Conservation (phyloP, 2,888 invertebrate genomes). For the Rhamnusium bicolor region DNA sequence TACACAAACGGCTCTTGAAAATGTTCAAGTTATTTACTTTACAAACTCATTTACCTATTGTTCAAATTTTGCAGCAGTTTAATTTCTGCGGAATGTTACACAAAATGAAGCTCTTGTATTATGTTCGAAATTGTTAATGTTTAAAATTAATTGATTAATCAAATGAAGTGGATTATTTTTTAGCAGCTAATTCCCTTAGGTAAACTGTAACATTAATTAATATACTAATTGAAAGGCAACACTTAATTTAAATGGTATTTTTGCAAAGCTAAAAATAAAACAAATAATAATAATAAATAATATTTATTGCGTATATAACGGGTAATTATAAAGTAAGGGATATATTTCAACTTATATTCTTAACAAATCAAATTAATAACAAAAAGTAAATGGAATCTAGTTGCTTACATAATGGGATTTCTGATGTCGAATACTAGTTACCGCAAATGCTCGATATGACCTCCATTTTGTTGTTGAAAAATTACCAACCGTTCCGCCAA, state of each 20-base stretch:
- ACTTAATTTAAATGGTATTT: neutral
- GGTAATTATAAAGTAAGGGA: too few relatives aligned
- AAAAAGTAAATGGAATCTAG: too few relatives aligned
- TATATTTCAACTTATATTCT: too few relatives aligned
- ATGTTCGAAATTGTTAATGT: neutral
- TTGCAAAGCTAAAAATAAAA: too few relatives aligned
- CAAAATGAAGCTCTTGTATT: neutral
- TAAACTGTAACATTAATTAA: neutral
- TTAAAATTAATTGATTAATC: neutral
- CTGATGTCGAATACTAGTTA: too few relatives aligned
- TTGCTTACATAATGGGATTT: too few relatives aligned
- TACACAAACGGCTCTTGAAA: slow-evolving; percentile 56
- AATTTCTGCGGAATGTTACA: slow-evolving; percentile 6
- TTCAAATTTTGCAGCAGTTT: slow-evolving; percentile 43
- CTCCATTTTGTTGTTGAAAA: too few relatives aligned
- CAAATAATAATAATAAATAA: too few relatives aligned
- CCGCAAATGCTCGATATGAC: too few relatives aligned
- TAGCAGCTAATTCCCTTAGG: neutral
- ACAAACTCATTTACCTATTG: slow-evolving; percentile 52
- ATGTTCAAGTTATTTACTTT: slow-evolving; percentile 51
- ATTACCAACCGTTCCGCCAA: too few relatives aligned
- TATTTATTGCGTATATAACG: too few relatives aligned
- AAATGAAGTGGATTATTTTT: neutral
- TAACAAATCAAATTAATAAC: too few relatives aligned
- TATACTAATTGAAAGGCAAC: neutral